phyloP scores from a whole-genome alignment of 2,888 invertebrate species.

The Dimorphilus gyrociliatus region DNA sequence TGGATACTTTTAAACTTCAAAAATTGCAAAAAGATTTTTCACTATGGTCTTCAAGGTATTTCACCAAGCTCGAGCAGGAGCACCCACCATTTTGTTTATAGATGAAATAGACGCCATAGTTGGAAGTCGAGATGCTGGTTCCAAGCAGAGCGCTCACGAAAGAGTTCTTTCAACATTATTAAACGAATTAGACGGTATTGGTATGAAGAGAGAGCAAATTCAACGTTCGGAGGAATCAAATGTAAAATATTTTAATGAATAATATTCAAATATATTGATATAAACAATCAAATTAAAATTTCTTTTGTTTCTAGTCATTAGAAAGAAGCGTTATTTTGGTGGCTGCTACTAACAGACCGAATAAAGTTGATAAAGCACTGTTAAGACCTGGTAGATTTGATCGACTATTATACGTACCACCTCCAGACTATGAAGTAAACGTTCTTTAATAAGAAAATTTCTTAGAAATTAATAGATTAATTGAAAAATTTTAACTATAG shows the following conservation, averaged over 20 bases:
- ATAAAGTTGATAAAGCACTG: constrained; percentile 48
- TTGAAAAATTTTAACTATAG: constrained; percentile 9
- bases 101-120: constrained; percentile 46
- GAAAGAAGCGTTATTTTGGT: constrained; percentile 43
- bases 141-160: constrained; percentile 34
- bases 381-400: constrained; percentile 50
- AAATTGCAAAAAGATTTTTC: neutral
- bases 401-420: constrained; percentile 46
- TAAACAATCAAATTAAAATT: neutral
- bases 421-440: constrained; percentile 44
- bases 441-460: neutral
- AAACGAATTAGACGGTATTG: constrained; percentile 52
- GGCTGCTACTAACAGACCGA: constrained; percentile 51
- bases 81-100: constrained; percentile 48
- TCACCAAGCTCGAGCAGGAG: constrained; percentile 45
- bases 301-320: neutral
- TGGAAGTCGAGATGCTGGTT: constrained; percentile 20
- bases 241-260: no score
- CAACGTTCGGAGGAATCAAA: neutral
- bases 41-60: constrained; percentile 38
- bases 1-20: neutral
- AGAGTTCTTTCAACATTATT: constrained; percentile 47
- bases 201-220: constrained; percentile 23
- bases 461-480: neutral
- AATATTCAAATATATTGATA: neutral